Percentiles rank a stretch among this genome's conserved stretches.
These are phyloP conservation scores for Paratrypauchen microcephalus DNA, from an alignment of 2,797 vertebrate genomes.

Conservation along the genomic window DNA sequence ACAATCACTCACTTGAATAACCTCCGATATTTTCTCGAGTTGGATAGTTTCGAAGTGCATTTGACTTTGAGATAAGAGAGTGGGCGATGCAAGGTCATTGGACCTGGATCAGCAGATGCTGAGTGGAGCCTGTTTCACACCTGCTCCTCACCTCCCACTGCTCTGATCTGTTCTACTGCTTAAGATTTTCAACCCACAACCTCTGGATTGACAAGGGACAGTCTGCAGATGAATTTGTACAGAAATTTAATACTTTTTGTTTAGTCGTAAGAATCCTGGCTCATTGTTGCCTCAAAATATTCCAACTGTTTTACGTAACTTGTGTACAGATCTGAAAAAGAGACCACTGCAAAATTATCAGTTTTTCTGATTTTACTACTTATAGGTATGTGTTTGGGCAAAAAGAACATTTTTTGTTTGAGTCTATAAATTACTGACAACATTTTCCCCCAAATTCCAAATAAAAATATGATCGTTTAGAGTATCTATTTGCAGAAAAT, in stretches of 20 bases:
- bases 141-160: constrained; percentile 44
- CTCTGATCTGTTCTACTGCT: constrained; percentile 31
- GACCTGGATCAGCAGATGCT: constrained; percentile 46
- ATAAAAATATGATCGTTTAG: too few species aligned
- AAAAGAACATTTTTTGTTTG: too few species aligned
- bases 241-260: neutral
- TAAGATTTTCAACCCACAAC: constrained; percentile 14
- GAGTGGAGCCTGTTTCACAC: constrained; percentile 36
- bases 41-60: constrained; percentile 5
- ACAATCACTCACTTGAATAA: neutral
- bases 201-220: neutral
- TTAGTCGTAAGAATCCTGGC: neutral
- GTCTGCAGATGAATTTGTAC: neutral
- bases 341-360: too few species aligned
- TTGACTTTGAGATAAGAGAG: constrained; percentile 41
- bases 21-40: constrained; percentile 2
- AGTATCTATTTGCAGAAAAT: too few species aligned
- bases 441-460: too few species aligned
- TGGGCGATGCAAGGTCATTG: constrained; percentile 32
- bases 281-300: neutral
- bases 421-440: too few species aligned
- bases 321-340: too few species aligned
- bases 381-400: too few species aligned
- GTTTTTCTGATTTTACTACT: too few species aligned
- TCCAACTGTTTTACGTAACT: neutral